Conservation (phyloP, 2,113 vertebrate genomes). For the Orcinus orca region DNA sequence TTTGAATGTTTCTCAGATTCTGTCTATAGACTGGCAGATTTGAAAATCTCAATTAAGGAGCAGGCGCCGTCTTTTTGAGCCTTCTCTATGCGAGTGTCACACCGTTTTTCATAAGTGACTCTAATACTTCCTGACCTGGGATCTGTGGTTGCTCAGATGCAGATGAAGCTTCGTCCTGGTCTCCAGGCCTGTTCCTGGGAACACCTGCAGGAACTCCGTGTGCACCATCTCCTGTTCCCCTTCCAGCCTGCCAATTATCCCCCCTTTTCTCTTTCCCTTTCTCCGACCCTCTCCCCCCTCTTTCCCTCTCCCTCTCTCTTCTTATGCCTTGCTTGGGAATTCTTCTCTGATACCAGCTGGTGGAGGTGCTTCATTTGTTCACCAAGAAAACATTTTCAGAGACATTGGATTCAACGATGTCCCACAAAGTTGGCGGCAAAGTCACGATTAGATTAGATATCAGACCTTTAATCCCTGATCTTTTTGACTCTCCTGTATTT, state of each 20-base stretch:
- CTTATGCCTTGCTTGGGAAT: background rate
- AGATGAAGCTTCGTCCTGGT: background rate
- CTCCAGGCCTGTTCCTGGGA: background rate
- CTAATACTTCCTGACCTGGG: no score
- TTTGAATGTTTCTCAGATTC: background rate
- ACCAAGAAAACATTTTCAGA: background rate
- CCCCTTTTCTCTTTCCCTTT: fast-evolving
- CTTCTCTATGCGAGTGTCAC: background rate
- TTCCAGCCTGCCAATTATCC: background rate
- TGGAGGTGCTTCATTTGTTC: background rate
- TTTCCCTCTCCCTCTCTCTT: background rate
- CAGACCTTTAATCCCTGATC: background rate
- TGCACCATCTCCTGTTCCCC: fast-evolving
- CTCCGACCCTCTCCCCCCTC: background rate
- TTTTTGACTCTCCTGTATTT: background rate
- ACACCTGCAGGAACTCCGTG: background rate
- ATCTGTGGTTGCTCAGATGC: background rate
- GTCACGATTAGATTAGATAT: no score
- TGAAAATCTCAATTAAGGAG: background rate
- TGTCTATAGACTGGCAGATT: background rate
- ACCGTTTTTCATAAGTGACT: background rate
- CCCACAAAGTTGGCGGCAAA: background rate
- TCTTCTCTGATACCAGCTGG: background rate
- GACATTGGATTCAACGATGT: background rate
- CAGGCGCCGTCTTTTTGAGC: background rate